Evolutionary conservation across 2,888 invertebrate genomes (phyloP).

Genomic region (Leptopilina drosophilae): DNA sequence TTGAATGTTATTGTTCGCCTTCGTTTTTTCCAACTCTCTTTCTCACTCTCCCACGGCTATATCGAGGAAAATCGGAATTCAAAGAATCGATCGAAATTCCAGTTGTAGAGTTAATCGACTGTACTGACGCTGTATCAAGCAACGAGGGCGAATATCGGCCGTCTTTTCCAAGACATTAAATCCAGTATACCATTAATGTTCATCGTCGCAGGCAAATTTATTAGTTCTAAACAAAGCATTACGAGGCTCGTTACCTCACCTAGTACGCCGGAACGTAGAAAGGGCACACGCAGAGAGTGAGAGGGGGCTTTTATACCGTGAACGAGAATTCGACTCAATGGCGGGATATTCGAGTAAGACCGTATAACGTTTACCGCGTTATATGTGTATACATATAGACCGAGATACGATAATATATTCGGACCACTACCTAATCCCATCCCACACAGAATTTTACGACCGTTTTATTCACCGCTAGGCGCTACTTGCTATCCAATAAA

Average conservation of each 20-base stretch:
- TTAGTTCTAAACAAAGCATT: constrained; percentile 55
- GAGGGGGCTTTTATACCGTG: constrained; percentile 43
- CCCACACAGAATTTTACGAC: constrained; percentile 59
- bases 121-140: constrained; percentile 22
- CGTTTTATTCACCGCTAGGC: constrained; percentile 61
- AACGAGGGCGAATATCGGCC: constrained; percentile 51
- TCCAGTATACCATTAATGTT: constrained; percentile 55
- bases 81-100: constrained; percentile 24
- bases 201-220: constrained; percentile 56
- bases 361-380: constrained; percentile 50
- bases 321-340: constrained; percentile 48
- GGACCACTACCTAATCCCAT: constrained; percentile 59
- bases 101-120: constrained; percentile 34
- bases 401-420: constrained; percentile 57
- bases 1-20: constrained; percentile 12
- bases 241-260: constrained; percentile 53
- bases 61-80: constrained; percentile 13
- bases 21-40: neutral
- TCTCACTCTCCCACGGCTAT: too few relatives aligned
- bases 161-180: constrained; percentile 56
- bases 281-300: constrained; percentile 6
- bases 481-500: constrained; percentile 63
- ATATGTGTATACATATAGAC: constrained; percentile 32
- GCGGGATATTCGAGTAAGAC: constrained; percentile 32
- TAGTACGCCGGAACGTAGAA: constrained; percentile 42